Evolutionary conservation across 2,888 invertebrate genomes (phyloP), one percentile per base, ranked within the genome.

Genomic region (Gasteruption jaculator): DNA sequence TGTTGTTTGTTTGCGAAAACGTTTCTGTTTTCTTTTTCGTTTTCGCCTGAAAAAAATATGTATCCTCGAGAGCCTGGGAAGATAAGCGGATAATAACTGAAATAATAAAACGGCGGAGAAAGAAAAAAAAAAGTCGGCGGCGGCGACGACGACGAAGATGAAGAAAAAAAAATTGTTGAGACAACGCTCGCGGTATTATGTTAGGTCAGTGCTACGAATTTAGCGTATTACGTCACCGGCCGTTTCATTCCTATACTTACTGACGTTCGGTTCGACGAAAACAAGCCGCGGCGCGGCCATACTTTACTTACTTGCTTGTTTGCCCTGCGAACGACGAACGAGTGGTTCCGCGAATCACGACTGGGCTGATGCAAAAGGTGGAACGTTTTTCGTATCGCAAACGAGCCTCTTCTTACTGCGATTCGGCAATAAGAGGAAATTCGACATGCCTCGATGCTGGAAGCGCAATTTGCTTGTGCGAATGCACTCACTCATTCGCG

Each of bases 201-300:
- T 50, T 53, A 59, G 57, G 56, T 60, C 56, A 58, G 53, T 52
- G 43, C 53, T 54, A 53, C 59, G 45, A 54, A 57, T 58, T 57
- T 54, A 58, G 54, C 51, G 19, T 41, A 37, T 60, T 57, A 53
- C 57, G 49, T 60, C 52, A 58, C 22, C 41, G 41, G 19, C n/a
- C 32, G 29, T 38, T 34, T 41, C 41, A 37, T 22, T n/a, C n/a
- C n/a, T n/a, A n/a, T n/a, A n/a, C n/a, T n/a, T 26, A 26, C 5
- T 11, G 26, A 4, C 8, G 26, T 14, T 14, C 24, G 24, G 10
- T 22, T 5, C 26, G 26, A 26, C 26, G 8, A 12, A 4, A 5
- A 35, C 16, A 21, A 16, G 18, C 26, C 30, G n/a, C n/a, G n/a
- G n/a, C n/a, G n/a, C n/a, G n/a, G n/a, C n/a, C n/a, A n/a, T n/a